A percentile compares a stretch with the other conserved stretches of the same genome.
These are phyloP conservation scores for Clarias magur DNA, from an alignment of 2,113 vertebrate species.

Conservation along the genomic window DNA sequence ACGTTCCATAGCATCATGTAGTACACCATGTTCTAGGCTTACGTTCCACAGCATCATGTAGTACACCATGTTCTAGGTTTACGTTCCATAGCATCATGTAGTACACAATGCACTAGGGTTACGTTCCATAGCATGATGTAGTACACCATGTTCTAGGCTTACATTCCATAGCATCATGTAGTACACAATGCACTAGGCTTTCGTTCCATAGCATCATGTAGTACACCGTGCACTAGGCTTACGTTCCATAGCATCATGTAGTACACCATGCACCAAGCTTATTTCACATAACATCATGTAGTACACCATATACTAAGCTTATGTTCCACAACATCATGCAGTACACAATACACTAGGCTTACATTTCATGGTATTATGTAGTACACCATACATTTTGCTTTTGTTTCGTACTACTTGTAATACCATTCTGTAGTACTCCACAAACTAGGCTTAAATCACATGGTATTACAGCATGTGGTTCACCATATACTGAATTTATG, in stretches of 20 bases:
- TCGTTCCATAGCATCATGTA: neutral
- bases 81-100: no score
- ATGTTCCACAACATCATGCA: neutral
- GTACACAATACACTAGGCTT: neutral
- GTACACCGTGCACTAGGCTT: neutral
- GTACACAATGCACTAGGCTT: neutral
- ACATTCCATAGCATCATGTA: neutral
- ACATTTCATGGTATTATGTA: neutral
- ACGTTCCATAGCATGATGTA: neutral
- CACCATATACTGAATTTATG: neutral
- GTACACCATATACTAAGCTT: neutral
- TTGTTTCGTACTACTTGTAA: neutral
- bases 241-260: neutral
- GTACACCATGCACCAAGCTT: neutral
- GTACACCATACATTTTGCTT: neutral
- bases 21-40: neutral
- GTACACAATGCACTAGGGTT: no score
- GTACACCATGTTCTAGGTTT: neutral
- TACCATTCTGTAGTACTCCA: neutral
- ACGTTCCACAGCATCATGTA: neutral
- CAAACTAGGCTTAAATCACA: no score
- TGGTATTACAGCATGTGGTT: neutral
- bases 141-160: neutral
- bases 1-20: neutral
- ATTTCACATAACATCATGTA: neutral